Evolutionary conservation across 2,113 vertebrate genomes (phyloP), one percentile per base, ranked within the genome.

Genomic region (Lipophrys pholis): DNA sequence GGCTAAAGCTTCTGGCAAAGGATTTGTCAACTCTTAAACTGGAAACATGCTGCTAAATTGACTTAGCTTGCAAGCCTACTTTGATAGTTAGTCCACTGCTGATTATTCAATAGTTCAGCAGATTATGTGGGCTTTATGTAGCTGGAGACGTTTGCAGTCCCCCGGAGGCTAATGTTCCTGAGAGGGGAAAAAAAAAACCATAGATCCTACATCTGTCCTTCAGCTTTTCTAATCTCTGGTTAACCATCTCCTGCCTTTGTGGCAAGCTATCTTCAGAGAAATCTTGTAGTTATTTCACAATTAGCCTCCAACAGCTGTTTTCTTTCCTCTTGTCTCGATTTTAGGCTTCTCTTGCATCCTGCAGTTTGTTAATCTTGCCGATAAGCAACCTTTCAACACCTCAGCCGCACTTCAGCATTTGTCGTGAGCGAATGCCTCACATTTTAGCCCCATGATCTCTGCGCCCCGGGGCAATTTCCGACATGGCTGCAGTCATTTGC

Each of bases 251-350:
- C 45, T 51, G 52, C 41, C 52, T 70, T 46, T 41, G 48, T 57
- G 42, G 55, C 43, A 12, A 69, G 15, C 62, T 63, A 70, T 69
- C 21, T 54, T 41, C 58, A 68, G 52, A 11, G 11, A 75, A 84
- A 84, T 85, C 39, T 49, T 60, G 42, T 78, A 78, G 89, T 87
- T 83, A 85, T 79, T 83, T 89, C 87, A 69, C 72, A 57, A 55
- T 61, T 54, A 54, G 53, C 68, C 35, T 54, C 60, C 60, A 71
- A 71, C 88, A 89, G 84, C 82, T 89, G 85, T 73, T 82, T 78
- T 83, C 56, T 82, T 50, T 85, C 82, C 38, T 64, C 63, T 67
- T 41, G 2, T 38, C 61, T 67, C 69, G 62, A 14, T 21, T 43
- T 39, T 41, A 40, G 11, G n/a, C 7, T 15, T 21, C 48, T 45